Percentiles rank a stretch among this genome's conserved stretches.
Evolutionary conservation across 2,113 vertebrate genomes (phyloP).

Genomic region (Uropsilus gracilis): DNA sequence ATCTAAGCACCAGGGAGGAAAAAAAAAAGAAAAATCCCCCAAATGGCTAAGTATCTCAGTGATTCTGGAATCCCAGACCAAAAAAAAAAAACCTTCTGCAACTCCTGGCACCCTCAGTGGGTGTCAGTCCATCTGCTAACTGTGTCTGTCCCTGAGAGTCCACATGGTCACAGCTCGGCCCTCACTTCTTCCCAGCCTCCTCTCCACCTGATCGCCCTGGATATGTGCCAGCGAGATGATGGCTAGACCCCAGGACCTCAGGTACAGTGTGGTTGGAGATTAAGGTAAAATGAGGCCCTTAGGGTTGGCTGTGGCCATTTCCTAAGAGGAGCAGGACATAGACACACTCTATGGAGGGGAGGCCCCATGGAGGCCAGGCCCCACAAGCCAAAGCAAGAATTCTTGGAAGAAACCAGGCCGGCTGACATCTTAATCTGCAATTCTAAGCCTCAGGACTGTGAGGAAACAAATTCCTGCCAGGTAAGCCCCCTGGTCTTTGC

Average conservation of each 20-base stretch:
- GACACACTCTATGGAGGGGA: neutral
- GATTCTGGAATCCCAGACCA: neutral
- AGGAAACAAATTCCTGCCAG: neutral
- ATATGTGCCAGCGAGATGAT: neutral
- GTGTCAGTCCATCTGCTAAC: neutral
- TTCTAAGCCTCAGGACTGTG: neutral
- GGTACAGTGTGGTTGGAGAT: neutral
- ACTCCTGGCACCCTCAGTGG: neutral
- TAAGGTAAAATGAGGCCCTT: neutral
- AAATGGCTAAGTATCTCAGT: neutral
- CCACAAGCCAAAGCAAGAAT: neutral
- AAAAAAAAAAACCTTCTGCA: neutral
- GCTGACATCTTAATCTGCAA: neutral
- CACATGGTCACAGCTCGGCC: too few relatives aligned
- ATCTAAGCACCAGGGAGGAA: neutral
- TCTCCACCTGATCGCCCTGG: neutral
- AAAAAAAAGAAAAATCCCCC: neutral
- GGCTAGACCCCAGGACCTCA: neutral
- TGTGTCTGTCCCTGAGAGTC: neutral
- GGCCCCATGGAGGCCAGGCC: rapidly evolving
- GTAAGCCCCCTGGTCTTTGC: neutral
- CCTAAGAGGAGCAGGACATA: too few relatives aligned
- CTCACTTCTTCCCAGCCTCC: neutral
- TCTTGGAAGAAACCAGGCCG: neutral
- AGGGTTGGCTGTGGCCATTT: neutral